phyloP scores from a whole-genome alignment of 2,888 invertebrate species.

The Pediacus dermestoides region DNA sequence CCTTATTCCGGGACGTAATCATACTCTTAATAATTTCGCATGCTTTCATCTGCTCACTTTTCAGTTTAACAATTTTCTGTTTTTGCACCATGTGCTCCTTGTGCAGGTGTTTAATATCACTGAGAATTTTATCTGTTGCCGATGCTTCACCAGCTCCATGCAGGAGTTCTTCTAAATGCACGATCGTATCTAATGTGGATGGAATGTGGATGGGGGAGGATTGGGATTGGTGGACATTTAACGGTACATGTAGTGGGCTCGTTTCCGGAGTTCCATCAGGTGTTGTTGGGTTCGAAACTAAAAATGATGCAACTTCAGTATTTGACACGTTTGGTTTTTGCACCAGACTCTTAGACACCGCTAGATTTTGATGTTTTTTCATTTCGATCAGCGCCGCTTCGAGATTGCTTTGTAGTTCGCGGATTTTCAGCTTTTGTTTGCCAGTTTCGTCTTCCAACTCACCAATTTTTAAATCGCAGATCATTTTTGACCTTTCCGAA shows the following conservation, averaged over 20 bases:
- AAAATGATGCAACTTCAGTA: constrained; percentile 45
- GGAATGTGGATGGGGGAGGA: constrained; percentile 6
- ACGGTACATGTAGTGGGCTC: constrained; percentile 35
- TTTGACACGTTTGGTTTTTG: constrained; percentile 29
- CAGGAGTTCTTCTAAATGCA: constrained; percentile 18
- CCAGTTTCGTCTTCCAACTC: constrained; percentile 50
- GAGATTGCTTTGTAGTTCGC: constrained; percentile 41
- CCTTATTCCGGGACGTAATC: constrained; percentile 41
- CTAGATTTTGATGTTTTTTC: constrained; percentile 42
- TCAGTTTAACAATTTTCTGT: constrained; percentile 40
- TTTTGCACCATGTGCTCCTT: constrained; percentile 29
- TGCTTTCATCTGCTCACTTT: constrained; percentile 47
- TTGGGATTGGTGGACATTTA: constrained; percentile 17
- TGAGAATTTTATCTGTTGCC: constrained; percentile 23
- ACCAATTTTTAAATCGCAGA: constrained; percentile 48
- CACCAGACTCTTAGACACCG: constrained; percentile 35
- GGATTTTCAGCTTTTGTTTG: constrained; percentile 35
- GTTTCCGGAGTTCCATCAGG: constrained; percentile 41
- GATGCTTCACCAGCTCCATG: constrained; percentile 12
- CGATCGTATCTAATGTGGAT: constrained; percentile 9
- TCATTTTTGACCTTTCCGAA: constrained; percentile 33
- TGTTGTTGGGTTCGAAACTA: constrained; percentile 45
- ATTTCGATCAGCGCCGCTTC: constrained; percentile 40
- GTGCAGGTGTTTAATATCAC: constrained; percentile 24
- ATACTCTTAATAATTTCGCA: constrained; percentile 48